A percentile compares a stretch with the other conserved stretches of the same genome.
phyloP scores from a whole-genome alignment of 2,888 invertebrate genomes.

The Eristalinus aeneus region DNA sequence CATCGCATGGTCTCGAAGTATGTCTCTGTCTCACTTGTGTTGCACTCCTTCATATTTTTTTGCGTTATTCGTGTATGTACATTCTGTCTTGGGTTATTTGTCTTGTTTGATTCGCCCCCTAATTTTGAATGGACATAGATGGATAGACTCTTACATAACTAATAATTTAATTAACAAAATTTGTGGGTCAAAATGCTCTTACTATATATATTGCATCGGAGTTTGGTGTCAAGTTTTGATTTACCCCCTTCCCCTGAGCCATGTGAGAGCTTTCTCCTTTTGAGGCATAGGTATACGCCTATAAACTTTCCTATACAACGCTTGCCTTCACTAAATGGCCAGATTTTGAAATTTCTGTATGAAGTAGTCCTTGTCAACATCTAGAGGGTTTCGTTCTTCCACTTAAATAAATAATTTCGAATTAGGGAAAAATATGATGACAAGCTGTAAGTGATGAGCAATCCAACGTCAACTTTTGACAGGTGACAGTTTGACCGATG shows the following conservation, averaged over 20 bases:
- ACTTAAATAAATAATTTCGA: neutral
- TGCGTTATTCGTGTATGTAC: constrained; percentile 12
- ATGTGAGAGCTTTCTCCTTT: neutral
- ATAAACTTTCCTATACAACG: constrained; percentile 17
- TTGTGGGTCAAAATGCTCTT: constrained; percentile 50
- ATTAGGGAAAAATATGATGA: neutral
- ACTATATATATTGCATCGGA: neutral
- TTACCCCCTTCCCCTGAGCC: neutral
- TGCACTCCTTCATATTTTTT: neutral
- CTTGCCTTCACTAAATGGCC: neutral
- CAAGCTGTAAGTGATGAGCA: neutral
- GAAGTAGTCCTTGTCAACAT: neutral
- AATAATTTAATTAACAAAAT: constrained; percentile 60
- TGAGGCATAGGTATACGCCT: constrained; percentile 34
- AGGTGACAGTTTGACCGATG: neutral
- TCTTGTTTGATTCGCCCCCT: neutral
- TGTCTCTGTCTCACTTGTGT: neutral
- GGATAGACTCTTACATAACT: constrained; percentile 53
- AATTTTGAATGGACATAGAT: constrained; percentile 13
- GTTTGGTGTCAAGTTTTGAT: neutral
- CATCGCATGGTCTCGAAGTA: neutral
- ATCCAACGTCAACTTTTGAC: neutral
- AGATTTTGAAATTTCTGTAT: neutral
- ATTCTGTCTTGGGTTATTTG: neutral
- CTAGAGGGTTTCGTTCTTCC: neutral